These are phyloP conservation scores for Fulica atra DNA, from an alignment of 2,113 vertebrate species.

Conservation along the genomic window DNA sequence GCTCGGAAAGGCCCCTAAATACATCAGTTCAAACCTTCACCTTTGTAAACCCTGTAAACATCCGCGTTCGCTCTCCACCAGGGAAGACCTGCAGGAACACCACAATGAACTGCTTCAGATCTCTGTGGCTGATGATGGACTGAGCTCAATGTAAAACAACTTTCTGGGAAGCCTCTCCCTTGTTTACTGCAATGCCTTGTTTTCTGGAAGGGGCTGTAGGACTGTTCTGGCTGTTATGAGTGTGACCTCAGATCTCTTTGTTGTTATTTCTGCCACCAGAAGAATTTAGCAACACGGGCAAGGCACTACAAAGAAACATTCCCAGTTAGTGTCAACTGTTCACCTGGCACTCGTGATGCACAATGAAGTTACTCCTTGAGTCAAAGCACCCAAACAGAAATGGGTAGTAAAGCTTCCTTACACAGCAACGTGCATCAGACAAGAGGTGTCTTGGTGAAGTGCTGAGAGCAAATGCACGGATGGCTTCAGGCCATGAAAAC, in stretches of 20 bases:
- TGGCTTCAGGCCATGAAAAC: background rate
- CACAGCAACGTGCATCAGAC: background rate
- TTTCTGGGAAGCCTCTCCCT: slow-evolving; percentile 51
- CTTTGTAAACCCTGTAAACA: background rate
- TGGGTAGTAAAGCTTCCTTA: background rate
- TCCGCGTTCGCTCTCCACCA: fast-evolving
- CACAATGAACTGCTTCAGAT: background rate
- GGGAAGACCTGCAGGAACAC: background rate
- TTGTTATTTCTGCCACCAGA: background rate
- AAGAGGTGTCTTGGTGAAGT: background rate
- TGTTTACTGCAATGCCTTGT: slow-evolving; percentile 1
- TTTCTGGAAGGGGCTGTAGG: background rate
- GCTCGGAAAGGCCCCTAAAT: background rate
- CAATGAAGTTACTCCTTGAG: background rate
- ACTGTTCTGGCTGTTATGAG: background rate
- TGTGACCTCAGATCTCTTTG: background rate
- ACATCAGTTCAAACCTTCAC: background rate
- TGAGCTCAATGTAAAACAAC: slow-evolving; percentile 2
- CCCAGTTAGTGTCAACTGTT: background rate
- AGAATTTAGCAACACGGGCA: background rate
- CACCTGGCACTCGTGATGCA: background rate
- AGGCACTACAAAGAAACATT: background rate
- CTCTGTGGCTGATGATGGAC: background rate
- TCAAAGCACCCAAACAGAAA: background rate
- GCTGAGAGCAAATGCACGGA: fast-evolving